Conservation (phyloP, 2,888 invertebrate species). For the Tetropium fuscum region DNA sequence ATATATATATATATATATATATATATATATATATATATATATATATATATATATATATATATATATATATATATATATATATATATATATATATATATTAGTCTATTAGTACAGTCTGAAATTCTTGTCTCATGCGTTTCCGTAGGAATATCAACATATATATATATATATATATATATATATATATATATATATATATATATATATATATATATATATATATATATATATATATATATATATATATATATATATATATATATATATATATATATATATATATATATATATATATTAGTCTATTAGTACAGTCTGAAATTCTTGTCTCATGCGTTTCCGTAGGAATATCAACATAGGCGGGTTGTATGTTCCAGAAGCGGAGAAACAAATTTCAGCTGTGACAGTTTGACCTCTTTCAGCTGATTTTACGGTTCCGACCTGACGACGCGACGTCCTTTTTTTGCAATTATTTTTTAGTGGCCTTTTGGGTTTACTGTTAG, state of each 20-base stretch:
- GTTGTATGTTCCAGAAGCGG: neutral
- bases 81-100: too few relatives aligned
- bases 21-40: too few relatives aligned
- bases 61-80: too few relatives aligned
- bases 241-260: too few relatives aligned
- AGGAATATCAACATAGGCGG: neutral
- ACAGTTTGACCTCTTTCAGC: neutral
- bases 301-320: neutral
- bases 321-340: neutral
- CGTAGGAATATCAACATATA: neutral
- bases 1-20: too few relatives aligned
- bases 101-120: neutral
- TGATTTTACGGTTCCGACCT: neutral
- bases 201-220: too few relatives aligned
- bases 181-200: too few relatives aligned
- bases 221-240: too few relatives aligned
- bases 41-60: too few relatives aligned
- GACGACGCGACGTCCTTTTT: neutral
- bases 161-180: too few relatives aligned
- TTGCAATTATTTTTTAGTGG: neutral
- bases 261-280: too few relatives aligned
- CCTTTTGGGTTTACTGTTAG: slow-evolving; percentile 10
- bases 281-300: too few relatives aligned
- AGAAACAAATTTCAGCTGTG: neutral
- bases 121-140: neutral